Percentiles rank a stretch among this genome's conserved stretches.
These are phyloP conservation scores for Dipus sagitta DNA, from an alignment of 2,797 vertebrate genomes.

Conservation along the genomic window DNA sequence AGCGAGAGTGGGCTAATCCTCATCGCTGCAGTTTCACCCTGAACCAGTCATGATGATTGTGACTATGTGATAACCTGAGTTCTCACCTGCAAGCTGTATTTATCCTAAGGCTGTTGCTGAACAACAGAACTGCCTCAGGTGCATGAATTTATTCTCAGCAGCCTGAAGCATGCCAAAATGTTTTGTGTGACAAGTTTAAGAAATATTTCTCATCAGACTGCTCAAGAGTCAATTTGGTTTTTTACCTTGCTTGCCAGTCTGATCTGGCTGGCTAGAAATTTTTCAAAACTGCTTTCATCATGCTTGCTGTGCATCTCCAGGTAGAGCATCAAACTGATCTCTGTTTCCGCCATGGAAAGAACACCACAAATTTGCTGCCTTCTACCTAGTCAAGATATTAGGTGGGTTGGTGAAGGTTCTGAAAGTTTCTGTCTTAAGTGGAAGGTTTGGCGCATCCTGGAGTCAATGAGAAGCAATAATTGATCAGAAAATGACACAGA, in stretches of 20 bases:
- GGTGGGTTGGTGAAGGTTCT: background rate
- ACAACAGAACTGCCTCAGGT: conserved; percentile 59
- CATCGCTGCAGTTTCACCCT: background rate
- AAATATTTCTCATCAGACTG: conserved; percentile 49
- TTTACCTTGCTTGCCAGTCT: conserved; percentile 42
- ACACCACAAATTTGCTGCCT: background rate
- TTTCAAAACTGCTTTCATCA: background rate
- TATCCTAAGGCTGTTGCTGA: conserved; percentile 70
- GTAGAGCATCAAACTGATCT: background rate
- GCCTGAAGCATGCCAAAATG: conserved; percentile 59
- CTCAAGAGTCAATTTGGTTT: conserved; percentile 44
- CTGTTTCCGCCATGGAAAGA: background rate
- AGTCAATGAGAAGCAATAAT: background rate
- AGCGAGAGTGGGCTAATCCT: conserved; percentile 28
- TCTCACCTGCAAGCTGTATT: background rate
- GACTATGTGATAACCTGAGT: background rate
- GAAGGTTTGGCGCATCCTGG: background rate
- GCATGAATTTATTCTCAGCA: conserved; percentile 69
- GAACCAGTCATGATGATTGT: background rate
- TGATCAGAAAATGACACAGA: background rate
- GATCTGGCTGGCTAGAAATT: background rate
- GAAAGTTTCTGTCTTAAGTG: background rate
- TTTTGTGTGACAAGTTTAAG: conserved; percentile 67
- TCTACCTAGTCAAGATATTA: background rate
- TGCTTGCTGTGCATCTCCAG: background rate